Base-by-base conservation (phyloP, 2,888 invertebrate genomes). In the Mesopsocus fuscifrons region DNA sequence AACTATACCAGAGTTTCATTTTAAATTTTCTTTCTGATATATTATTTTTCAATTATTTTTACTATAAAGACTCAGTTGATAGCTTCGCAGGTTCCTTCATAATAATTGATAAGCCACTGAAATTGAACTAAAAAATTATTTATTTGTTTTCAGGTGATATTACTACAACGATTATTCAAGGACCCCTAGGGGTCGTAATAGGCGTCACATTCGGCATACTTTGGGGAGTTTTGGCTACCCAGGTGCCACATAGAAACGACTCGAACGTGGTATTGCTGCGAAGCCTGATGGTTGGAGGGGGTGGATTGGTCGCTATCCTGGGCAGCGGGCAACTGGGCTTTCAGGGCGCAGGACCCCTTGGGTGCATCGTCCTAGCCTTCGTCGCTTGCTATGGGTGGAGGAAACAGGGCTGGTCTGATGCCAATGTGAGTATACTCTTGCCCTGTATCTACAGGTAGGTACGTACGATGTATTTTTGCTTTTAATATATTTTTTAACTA, bases 311-410 rank as follows among this genome's bases (percentile, higher is more conserved):
- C 43, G 68, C 74, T 1, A 66, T 74, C 43, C 67, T 77, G 57
- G 74, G 74, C 33, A 72, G 74, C 52, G 65, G 67, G 45, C 59
- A 61, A 18, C 59, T 72, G 47, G 68, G 68, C 16, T 69, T 71
- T 52, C 65, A 69, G 11, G 76, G 76, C 11, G 72, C 74, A 26
- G 73, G 73, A 13, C 68, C 77, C 6, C 58, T 78, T 15, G 72
- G 60, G 5, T 67, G 68, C 52, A 67, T 69, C 13, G 62, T 64
- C 38, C 58, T 67, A 42, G 64, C 72, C 2, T 72, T 73, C 52
- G 63, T 71, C 34, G 68, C 71, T 2, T 62, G 66, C 47, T 56
- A 64, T 17, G 62, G 66, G 23, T 72, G 71, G 71, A 60, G 63
- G 47, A 56, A 57, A 30, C 53, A 59, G 50, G 57, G 56, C 20